Percentiles rank a stretch among this genome's conserved stretches.
Evolutionary conservation across 2,797 vertebrate species (phyloP).

Genomic region (Morelia viridis): DNA sequence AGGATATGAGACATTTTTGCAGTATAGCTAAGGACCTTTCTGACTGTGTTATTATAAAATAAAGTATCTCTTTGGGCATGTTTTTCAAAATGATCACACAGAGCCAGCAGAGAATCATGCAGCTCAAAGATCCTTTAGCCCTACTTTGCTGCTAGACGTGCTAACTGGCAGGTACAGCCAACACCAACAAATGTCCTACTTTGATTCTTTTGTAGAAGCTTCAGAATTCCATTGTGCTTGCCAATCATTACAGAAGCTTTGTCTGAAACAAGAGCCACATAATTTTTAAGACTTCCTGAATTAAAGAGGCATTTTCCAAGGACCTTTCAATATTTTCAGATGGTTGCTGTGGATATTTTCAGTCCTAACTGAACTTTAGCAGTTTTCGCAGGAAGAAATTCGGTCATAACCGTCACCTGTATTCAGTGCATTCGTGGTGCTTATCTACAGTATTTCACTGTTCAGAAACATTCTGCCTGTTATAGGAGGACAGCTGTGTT

Average conservation of each 20-base stretch:
- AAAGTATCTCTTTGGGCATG: not conserved
- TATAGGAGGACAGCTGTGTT: not conserved
- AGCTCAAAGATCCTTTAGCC: not conserved
- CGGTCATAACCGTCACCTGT: not conserved
- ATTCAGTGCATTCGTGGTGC: not conserved
- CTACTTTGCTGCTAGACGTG: not conserved
- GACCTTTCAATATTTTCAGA: not conserved
- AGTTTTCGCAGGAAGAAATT: not conserved
- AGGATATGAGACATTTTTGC: not conserved
- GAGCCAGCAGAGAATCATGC: not conserved
- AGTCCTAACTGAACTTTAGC: not conserved
- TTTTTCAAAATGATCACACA: not conserved
- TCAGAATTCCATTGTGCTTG: not conserved
- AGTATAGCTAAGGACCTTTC: not conserved
- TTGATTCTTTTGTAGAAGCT: not conserved
- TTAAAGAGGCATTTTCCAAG: not conserved
- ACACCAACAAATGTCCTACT: not conserved
- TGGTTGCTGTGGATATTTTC: not conserved
- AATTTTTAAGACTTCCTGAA: not conserved
- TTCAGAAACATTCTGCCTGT: not conserved
- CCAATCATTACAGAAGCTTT: not conserved
- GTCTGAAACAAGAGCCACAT: not conserved
- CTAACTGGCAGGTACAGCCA: not conserved
- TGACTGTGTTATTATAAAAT: not conserved
- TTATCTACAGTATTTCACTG: not conserved